Evolutionary conservation across 2,888 invertebrate species (phyloP), one percentile per base, ranked within the genome.

Genomic region (Eupelmus urozonus): DNA sequence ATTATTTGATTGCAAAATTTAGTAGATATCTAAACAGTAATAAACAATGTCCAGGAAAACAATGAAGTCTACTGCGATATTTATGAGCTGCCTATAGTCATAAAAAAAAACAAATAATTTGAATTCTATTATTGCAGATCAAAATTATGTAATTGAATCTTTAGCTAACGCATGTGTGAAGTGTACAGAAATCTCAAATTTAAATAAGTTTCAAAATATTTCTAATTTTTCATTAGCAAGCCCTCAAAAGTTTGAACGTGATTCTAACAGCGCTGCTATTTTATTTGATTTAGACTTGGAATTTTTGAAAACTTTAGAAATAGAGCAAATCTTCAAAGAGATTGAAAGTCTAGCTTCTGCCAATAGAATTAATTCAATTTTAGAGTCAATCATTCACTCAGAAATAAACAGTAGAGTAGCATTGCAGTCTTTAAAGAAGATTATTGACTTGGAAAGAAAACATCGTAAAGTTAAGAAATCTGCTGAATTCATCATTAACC

Each of bases 71-170:
- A 67, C 77, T 81, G 3, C 81, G 82, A 92, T 72, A 93, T 95
- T 25, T 92, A 93, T 83, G 95, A 95, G 86, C 90, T 95, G 63
- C 94, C 94, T 1, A 90, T 94, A 16, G 91, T 94, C 69, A 92
- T 95, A 29, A 91, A 84, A 76, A 88, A 90, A 85, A 84, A n/a
- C n/a, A n/a, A n/a, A n/a, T n/a, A n/a, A n/a, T n/a, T n/a, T n/a
- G n/a, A n/a, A n/a, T n/a, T n/a, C 2, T 76, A 85, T 90, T 4
- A 75, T 74, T 2, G 18, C 53, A 20, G n/a, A 75, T 18, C 55
- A 69, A 0, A 13, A 73, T 2, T 70, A n/a, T n/a, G n/a, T 20
- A 70, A 74, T 74, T 55, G 51, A 18, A 23, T 40, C 18, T 23
- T 25, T 57, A 27, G 0, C 16, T 27, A 53, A 75, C 18, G 9